Conservation (phyloP, 2,888 invertebrate genomes). For the Erebia aethiops region DNA sequence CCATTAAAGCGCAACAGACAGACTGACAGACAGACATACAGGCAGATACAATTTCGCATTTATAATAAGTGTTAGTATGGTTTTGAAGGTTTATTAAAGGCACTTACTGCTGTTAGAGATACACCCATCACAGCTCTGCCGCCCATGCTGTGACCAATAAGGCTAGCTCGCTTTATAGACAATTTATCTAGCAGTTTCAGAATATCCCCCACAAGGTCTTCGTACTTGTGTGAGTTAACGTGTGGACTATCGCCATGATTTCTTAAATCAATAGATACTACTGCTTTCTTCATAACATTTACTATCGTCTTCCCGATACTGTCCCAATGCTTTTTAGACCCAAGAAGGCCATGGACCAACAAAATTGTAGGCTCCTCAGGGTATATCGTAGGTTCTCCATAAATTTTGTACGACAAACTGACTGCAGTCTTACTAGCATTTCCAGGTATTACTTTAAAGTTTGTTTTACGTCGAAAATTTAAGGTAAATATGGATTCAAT, state of each 20-base stretch:
- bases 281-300: conserved; percentile 87
- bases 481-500: conserved; percentile 23
- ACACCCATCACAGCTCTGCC: conserved; percentile 93
- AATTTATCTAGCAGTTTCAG: conserved; percentile 83
- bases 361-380: conserved; percentile 57
- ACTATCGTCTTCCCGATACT: conserved; percentile 88
- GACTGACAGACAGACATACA: too few species aligned
- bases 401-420: conserved; percentile 62
- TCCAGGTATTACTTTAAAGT: conserved; percentile 27
- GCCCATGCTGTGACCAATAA: conserved; percentile 97
- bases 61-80: neutral
- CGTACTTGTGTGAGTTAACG: conserved; percentile 86
- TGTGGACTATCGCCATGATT: conserved; percentile 98
- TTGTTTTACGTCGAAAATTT: conserved; percentile 25
- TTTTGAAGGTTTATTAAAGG: neutral
- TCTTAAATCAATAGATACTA: conserved; percentile 93
- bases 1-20: too few species aligned
- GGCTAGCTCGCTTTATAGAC: conserved; percentile 81
- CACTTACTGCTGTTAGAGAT: conserved; percentile 85
- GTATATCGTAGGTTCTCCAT: conserved; percentile 51
- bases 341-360: conserved; percentile 93
- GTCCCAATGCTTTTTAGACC: conserved; percentile 94
- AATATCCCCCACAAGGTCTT: conserved; percentile 89
- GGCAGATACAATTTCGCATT: too few species aligned
- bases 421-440: conserved; percentile 48